These are phyloP conservation scores for Dermatemys mawii DNA, from an alignment of 2,113 vertebrate species.

Conservation along the genomic window DNA sequence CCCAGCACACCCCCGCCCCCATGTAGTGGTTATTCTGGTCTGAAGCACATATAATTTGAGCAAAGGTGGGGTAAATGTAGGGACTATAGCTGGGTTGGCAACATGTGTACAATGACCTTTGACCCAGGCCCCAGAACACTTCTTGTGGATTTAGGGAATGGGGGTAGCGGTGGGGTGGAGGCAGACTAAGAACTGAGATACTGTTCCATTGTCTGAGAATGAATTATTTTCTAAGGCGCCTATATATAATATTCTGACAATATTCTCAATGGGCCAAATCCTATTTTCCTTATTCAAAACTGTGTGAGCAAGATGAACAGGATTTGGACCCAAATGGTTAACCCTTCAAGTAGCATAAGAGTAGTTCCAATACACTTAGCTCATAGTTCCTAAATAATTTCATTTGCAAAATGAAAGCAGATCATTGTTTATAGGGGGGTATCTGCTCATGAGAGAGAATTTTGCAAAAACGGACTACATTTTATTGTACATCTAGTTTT, in stretches of 20 bases:
- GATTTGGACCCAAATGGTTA: slow-evolving; percentile 61
- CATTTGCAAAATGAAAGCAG: slow-evolving; percentile 23
- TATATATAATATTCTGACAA: background rate
- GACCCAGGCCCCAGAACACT: background rate
- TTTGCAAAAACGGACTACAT: background rate
- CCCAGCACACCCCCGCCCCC: background rate
- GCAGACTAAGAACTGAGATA: background rate
- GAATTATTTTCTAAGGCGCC: background rate
- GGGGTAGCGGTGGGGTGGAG: background rate
- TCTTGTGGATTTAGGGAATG: background rate
- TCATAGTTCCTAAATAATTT: slow-evolving; percentile 46
- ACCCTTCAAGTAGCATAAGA: slow-evolving; percentile 57
- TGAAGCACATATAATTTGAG: background rate
- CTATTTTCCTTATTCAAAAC: slow-evolving; percentile 48
- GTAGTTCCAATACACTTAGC: slow-evolving; percentile 63
- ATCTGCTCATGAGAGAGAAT: slow-evolving; percentile 4
- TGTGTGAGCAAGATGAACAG: slow-evolving; percentile 60
- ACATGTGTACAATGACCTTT: background rate
- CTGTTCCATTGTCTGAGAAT: background rate
- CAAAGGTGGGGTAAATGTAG: background rate
- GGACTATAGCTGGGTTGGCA: background rate
- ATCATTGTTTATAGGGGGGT: background rate
- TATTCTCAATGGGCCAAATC: slow-evolving; percentile 60
- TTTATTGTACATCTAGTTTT: background rate
- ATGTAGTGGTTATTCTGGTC: background rate